These are phyloP conservation scores for Cyclina sinensis DNA, from an alignment of 1,140 invertebrate genomes.

Conservation along the genomic window DNA sequence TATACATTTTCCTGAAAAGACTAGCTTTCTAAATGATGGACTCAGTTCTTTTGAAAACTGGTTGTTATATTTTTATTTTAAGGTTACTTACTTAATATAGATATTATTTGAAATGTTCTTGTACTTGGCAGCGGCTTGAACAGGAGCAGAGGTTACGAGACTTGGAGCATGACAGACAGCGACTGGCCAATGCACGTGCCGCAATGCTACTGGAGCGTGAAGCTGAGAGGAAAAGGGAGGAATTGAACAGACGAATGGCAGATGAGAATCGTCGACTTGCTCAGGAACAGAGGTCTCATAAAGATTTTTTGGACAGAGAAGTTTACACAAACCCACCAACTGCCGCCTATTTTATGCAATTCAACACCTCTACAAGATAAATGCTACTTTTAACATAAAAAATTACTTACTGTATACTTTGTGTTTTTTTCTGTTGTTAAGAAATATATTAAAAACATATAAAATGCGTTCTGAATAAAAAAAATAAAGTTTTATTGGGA, in stretches of 20 bases:
- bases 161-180: conserved; percentile 89
- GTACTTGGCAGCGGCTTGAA: conserved; percentile 81
- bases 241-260: conserved; percentile 88
- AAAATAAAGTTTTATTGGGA: no score
- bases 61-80: no score
- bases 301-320: conserved; percentile 89
- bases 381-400: background rate
- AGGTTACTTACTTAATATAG: no score
- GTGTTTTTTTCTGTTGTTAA: no score
- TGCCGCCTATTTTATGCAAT: conserved; percentile 92
- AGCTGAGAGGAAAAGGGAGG: conserved; percentile 84
- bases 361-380: conserved; percentile 92
- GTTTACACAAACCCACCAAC: conserved; percentile 91
- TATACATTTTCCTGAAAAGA: no score
- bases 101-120: no score
- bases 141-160: conserved; percentile 86
- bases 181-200: conserved; percentile 84
- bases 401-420: no score
- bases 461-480: no score
- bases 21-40: no score
- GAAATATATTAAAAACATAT: no score
- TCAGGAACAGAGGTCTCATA: conserved; percentile 89
- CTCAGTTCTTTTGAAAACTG: no score
- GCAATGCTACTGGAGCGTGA: conserved; percentile 88
- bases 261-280: conserved; percentile 90